A percentile compares a stretch with the other conserved stretches of the same genome.
Evolutionary conservation across 64 coral and sea anemone genomes (phyloP).

Genomic region (Hydrozoanthus tunicans): DNA sequence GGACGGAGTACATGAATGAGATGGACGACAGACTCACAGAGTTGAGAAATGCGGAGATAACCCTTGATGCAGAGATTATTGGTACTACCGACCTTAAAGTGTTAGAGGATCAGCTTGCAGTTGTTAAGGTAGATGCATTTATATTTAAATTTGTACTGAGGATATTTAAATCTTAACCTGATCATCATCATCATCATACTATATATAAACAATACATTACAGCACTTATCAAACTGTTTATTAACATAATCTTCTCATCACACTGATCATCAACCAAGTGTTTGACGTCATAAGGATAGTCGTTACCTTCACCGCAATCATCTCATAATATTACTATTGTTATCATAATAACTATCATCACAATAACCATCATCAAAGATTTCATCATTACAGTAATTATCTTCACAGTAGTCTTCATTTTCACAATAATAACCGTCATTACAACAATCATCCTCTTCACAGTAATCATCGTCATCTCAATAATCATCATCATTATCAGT

Average conservation of each 20-base stretch:
- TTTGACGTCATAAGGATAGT: not conserved
- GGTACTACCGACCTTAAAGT: constrained; percentile 72
- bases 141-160: not conserved
- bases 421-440: not conserved
- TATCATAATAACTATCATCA: not conserved
- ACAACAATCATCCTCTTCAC: not conserved
- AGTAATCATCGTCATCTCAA: not conserved
- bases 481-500: not conserved
- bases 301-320: not conserved
- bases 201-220: not conserved
- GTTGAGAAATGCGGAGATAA: constrained; percentile 79
- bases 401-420: no score
- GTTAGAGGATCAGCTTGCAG: constrained; percentile 69
- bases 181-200: not conserved
- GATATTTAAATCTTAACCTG: not conserved
- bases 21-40: constrained; percentile 79
- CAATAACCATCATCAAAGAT: not conserved
- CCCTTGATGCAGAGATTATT: constrained; percentile 68
- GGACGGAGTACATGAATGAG: constrained; percentile 51
- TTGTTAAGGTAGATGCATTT: constrained; percentile 69
- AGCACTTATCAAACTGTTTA: not conserved
- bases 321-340: not conserved
- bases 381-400: no score
- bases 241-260: not conserved
- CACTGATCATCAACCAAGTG: not conserved